Evolutionary conservation across 2,797 vertebrate genomes (phyloP), one percentile per base, ranked within the genome.

Genomic region (Catamblyrhynchus diadema): DNA sequence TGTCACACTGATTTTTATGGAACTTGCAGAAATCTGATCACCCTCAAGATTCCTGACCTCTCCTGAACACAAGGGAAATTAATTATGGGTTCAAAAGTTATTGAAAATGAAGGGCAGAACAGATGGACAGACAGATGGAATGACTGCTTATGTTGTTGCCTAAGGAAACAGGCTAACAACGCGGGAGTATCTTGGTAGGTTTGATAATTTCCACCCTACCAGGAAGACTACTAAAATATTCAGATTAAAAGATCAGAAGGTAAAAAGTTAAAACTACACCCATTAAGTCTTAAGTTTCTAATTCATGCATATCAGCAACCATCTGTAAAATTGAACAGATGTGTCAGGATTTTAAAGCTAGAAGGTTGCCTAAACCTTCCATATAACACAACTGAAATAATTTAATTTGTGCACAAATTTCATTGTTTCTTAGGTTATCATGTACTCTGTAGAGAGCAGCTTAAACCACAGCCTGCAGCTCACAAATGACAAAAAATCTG

Each of bases 111-210:
- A 93, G 85, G 93, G 86, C 85, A 93, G 88, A 96, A 95, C 94
- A 96, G 95, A 94, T 94, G 95, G 82, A 94, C 95, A 96, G 87
- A 50, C 94, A 96, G 94, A 96, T 94, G 96, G 93, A 91, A 88
- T 66, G 87, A 95, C 59, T 94, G 88, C 86, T 93, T 92, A 77
- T 79, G 74, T 79, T 77, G 80, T 86, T 95, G 90, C 90, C 77
- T 81, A 93, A 94, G 77, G 82, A 93, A 96, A 95, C 81, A 80
- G 53, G 74, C 84, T 92, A 95, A 93, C 82, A 91, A 53, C 2
- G 17, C 62, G 79, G 70, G 54, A 93, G 37, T 65, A 86, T 75
- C 86, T 90, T 59, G 42, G 23, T 75, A 90, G 73, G 48, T 96
- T 94, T 84, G 80, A 35, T 91, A 86, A 90, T 78, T 83, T 51